Evolutionary conservation across 1,140 invertebrate species (phyloP).

Genomic region (Chironomus tepperi): DNA sequence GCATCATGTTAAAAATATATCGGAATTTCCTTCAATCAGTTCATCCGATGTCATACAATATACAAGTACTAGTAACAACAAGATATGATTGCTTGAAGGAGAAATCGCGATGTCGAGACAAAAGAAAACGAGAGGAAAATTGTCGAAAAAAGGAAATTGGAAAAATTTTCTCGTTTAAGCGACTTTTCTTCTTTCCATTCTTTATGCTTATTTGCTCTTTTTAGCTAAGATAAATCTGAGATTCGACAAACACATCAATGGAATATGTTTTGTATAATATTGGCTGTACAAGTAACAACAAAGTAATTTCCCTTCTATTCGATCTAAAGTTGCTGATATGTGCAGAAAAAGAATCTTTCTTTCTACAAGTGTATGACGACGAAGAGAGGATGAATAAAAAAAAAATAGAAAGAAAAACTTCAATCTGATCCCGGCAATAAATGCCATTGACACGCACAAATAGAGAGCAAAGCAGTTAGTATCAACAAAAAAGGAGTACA

Average conservation of each 20-base stretch:
- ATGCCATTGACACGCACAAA: conserved; percentile 20
- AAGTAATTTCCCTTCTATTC: conserved; percentile 7
- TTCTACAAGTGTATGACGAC: background rate
- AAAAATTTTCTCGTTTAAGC: background rate
- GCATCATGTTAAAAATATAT: background rate
- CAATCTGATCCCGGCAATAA: conserved; percentile 20
- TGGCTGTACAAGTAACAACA: background rate
- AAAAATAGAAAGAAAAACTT: background rate
- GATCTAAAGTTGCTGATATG: conserved; percentile 21
- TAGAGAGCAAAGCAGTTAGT: background rate
- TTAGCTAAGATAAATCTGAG: conserved; percentile 7
- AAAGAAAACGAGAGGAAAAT: background rate
- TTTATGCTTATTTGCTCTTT: background rate
- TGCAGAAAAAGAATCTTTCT: background rate
- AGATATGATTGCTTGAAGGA: background rate
- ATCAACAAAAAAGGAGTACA: background rate
- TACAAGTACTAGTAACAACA: background rate
- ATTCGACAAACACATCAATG: background rate
- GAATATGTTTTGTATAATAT: background rate
- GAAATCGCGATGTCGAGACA: background rate
- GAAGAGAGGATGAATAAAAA: background rate
- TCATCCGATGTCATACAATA: background rate
- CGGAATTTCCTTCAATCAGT: conserved; percentile 21
- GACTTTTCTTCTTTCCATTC: background rate
- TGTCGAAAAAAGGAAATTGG: background rate